Evolutionary conservation across 2,113 vertebrate species (phyloP).

Genomic region (Sigmodon hispidus): DNA sequence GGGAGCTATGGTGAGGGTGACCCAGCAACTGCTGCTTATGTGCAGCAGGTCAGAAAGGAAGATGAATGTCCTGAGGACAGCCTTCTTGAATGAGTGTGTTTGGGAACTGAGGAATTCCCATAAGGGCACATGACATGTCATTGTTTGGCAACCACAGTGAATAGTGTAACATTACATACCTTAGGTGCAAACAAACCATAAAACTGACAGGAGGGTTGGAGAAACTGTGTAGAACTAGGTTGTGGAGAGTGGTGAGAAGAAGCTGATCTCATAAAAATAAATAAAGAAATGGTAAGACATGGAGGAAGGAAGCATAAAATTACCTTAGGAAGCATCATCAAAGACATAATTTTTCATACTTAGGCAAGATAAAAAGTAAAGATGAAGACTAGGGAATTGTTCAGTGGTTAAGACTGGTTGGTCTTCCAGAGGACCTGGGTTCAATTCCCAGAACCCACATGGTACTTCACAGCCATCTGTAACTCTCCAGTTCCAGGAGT

Average conservation of each 20-base stretch:
- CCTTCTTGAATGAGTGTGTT: conserved; percentile 68
- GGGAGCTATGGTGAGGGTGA: not conserved
- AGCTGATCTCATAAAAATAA: conserved; percentile 3
- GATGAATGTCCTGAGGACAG: conserved; percentile 59
- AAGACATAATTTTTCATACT: not conserved
- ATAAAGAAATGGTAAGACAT: not conserved
- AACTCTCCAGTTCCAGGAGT: not conserved
- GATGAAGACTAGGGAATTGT: not conserved
- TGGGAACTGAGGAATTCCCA: conserved; percentile 57
- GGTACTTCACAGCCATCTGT: not conserved
- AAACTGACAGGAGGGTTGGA: conserved; percentile 35
- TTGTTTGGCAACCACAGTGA: conserved; percentile 53
- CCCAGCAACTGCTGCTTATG: conserved; percentile 51
- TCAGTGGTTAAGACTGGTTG: not conserved
- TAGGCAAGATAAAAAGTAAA: not conserved
- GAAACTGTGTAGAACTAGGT: not conserved
- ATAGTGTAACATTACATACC: conserved; percentile 50
- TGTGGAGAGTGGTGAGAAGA: not conserved
- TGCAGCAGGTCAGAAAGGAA: conserved; percentile 55
- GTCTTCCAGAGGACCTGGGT: not conserved
- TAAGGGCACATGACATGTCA: conserved; percentile 35
- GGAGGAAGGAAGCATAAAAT: conserved; percentile 8
- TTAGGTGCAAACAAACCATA: conserved; percentile 66
- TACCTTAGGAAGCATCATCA: not conserved
- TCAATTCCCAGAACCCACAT: not conserved